Evolutionary conservation across 2,888 invertebrate species (phyloP), one percentile per base, ranked within the genome.

Genomic region (Physocephala rufipes): DNA sequence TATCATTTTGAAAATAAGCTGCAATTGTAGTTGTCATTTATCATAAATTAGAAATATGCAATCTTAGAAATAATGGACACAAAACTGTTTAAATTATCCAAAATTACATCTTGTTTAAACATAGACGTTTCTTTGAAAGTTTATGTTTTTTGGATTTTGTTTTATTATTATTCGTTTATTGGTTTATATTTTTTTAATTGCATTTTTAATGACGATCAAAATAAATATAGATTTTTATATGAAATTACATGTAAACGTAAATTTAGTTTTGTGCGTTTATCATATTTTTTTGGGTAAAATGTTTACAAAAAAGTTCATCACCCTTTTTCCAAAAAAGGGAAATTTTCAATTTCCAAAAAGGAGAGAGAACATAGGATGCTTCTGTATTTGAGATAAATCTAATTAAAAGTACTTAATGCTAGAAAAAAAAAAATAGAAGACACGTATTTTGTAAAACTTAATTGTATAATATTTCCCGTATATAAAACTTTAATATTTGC

Each of bases 331-430:
- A n/a, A n/a, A n/a, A n/a, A n/a, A n/a, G n/a, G n/a, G 61, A 51
- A 49, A 68, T 68, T 47, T 62, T 19, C 36, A 63, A 61, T 16
- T 62, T 51, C 30, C 21, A 36, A 45, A 63, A 68, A 43, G n/a
- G n/a, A n/a, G n/a, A n/a, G n/a, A n/a, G n/a, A n/a, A n/a, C n/a
- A n/a, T n/a, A n/a, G n/a, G n/a, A n/a, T n/a, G n/a, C n/a, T n/a
- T n/a, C n/a, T n/a, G n/a, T n/a, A n/a, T n/a, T n/a, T n/a, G n/a
- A n/a, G n/a, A n/a, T n/a, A n/a, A n/a, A n/a, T n/a, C n/a, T n/a
- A n/a, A n/a, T n/a, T n/a, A n/a, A n/a, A n/a, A n/a, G n/a, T n/a
- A n/a, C n/a, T n/a, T n/a, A n/a, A n/a, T n/a, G n/a, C 36, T 36
- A 66, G 36, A 4, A 4, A 36, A 36, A 4, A 36, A 9, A 4